These are phyloP conservation scores for Heliothis peltigera DNA, from an alignment of 2,888 invertebrate species.

Conservation along the genomic window DNA sequence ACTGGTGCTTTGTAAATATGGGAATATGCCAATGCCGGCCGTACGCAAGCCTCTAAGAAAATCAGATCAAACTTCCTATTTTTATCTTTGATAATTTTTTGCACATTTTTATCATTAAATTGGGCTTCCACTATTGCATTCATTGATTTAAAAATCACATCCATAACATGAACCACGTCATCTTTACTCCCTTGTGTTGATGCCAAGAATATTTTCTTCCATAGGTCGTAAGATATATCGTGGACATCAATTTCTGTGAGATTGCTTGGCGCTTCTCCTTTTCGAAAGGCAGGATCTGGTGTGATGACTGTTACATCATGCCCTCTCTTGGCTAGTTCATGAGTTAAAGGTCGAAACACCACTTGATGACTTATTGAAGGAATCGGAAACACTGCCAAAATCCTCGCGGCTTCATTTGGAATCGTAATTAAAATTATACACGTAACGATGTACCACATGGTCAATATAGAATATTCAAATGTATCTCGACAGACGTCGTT, in stretches of 20 bases:
- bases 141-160: neutral
- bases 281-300: conserved; percentile 70
- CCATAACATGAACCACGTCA: conserved; percentile 5
- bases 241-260: conserved; percentile 78
- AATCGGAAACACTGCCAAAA: conserved; percentile 73
- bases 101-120: conserved; percentile 20
- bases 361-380: conserved; percentile 83
- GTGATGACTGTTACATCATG: conserved; percentile 81
- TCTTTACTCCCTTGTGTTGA: conserved; percentile 43
- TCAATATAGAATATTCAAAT: too few relatives aligned
- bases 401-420: conserved; percentile 66
- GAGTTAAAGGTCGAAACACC: conserved; percentile 72
- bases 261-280: conserved; percentile 66
- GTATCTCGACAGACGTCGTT: too few relatives aligned
- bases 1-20: conserved; percentile 71
- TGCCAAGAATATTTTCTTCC: conserved; percentile 40
- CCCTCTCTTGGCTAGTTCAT: conserved; percentile 76
- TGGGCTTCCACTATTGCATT: conserved; percentile 17
- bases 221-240: conserved; percentile 64
- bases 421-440: too few relatives aligned
- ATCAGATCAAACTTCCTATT: conserved; percentile 63
- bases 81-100: conserved; percentile 24
- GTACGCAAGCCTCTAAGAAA: conserved; percentile 65
- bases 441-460: too few relatives aligned
- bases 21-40: conserved; percentile 62